Evolutionary conservation across 2,888 invertebrate genomes (phyloP), one percentile per base, ranked within the genome.

Genomic region (Philaethria dido): DNA sequence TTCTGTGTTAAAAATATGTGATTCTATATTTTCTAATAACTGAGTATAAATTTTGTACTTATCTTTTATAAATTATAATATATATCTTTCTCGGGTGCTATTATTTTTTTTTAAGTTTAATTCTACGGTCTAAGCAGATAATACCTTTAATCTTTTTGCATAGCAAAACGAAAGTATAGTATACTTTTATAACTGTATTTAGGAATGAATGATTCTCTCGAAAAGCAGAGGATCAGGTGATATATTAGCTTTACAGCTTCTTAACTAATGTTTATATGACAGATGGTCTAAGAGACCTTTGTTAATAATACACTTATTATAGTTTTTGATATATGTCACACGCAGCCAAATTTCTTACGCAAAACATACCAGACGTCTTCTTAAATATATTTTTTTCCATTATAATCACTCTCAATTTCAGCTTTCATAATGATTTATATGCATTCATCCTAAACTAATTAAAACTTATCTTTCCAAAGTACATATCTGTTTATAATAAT

Each of bases 211-310:
- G 77, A 87, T 88, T 88, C 88, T 92, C 89, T 85, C 76, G 70
- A 69, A 68, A 76, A 75, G 79, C 75, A 79, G 88, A 86, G 89
- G 82, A 86, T 85, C 82, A 78, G 79, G 92, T 92, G 92, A 92
- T 92, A 92, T 88, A 86, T 88, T 86, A 91, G 92, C 92, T 92
- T 92, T 92, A 92, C 87, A 81, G 91, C 91, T 89, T 87, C 85
- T 82, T 82, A 79, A 76, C 79, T 84, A 80, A 85, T 78, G 77
- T 83, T 83, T 80, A 76, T 82, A 80, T 79, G 73, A 76, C 80
- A 79, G 75, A 72, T 70, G 86, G 88, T 89, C 90, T 90, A 73
- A 77, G 76, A 91, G 90, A 84, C 86, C 83, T 55, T 72, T 74
- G 74, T 75, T 76, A 74, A 74, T 73, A 72, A 78, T 45, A 66